Base-by-base conservation (phyloP, 2,888 invertebrate species). In the Mimumesa dahlbomi region DNA sequence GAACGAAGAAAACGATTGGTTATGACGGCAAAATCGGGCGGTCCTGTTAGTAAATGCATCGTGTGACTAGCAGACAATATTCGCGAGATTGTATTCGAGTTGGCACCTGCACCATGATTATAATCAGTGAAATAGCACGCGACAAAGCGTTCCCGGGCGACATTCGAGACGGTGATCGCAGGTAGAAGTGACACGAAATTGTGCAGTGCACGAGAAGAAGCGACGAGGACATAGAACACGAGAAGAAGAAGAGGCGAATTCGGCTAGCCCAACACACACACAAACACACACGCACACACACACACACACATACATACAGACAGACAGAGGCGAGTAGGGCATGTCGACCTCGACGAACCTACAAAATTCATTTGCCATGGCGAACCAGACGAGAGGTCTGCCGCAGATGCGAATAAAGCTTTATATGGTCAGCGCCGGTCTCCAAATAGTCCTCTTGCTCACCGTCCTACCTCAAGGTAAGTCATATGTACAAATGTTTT, bases 11-110 rank as follows among this genome's bases (percentile, higher is more conserved):
- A 57, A 54, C 58, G 66, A 38, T 72, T 68, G 84, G 84, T 84
- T 79, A 88, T 86, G 88, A 87, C 87, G 87, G 87, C 82, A 63
- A 87, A 87, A 71, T 87, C 86, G 75, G 87, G 85, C 68, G 86
- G 86, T 64, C n/a, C 71, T 73, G 75, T 54, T 57, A 48, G 19
- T 49, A 19, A 50, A 53, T 53, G 62, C 49, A 58, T 63, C 54
- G 54, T 49, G 64, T 53, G 65, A 73, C 62, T 66, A 68, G 53
- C 56, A 62, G 42, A 58, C 59, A 40, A 58, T 57, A 36, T 31
- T 42, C 53, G 38, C 46, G 48, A 38, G 65, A 58, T 42, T 54
- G 38, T 48, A 48, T 36, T 43, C 61, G 49, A 49, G 43, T 50
- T 45, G 40, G 54, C 50, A 61, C 31, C 22, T 50, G 54, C 67